Evolutionary conservation across 30 jellyfish, hydroid and myxozoan genomes (phyloP), one percentile per base, ranked within the genome.

Genomic region (Pelagia noctiluca): DNA sequence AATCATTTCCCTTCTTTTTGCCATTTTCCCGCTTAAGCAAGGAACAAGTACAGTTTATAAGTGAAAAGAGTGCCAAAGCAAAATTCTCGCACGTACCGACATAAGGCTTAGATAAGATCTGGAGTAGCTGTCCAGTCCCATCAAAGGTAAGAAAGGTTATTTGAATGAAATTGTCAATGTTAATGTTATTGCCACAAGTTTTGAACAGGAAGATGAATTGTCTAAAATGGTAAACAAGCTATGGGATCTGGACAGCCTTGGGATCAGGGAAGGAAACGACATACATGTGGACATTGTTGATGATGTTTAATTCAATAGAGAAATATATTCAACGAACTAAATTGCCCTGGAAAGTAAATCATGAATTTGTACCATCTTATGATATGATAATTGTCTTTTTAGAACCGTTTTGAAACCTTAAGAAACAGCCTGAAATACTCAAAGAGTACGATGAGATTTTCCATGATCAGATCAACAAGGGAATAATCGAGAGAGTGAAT

Each of bases 101-200:
- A n/a, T n/a, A 5, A 35, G 23, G 4, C 10, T 57, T 24, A 22
- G 29, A 22, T 57, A 11, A 22, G 5, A 7, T 22, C 11, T 21
- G 5, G 16, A 21, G 31, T 22, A 22, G 2, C 76, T 2, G 30
- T 23, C 25, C 1, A 22, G 61, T 48, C 84, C 91, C 35, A 53
- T 81, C 50, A 42, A 81, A 65, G 91, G 91, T 63, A 48, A 81
- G 84, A 64, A 37, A 65, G 18, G 23, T 63, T 64, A 81, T 24
- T 38, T 71, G 42, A 36, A 19, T 47, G 66, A 36, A 30, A 31
- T 12, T 66, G 57, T 25, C 18, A 25, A 22, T 66, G 79, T 66
- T 7, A 66, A 66, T 66, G 22, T 71, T 34, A 64, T 66, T 31
- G 61, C 29, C 12, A 18, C 63, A 16, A 12, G 67, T 61, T 25